Base-by-base conservation (phyloP, 2,113 vertebrate genomes). In the Charina bottae region DNA sequence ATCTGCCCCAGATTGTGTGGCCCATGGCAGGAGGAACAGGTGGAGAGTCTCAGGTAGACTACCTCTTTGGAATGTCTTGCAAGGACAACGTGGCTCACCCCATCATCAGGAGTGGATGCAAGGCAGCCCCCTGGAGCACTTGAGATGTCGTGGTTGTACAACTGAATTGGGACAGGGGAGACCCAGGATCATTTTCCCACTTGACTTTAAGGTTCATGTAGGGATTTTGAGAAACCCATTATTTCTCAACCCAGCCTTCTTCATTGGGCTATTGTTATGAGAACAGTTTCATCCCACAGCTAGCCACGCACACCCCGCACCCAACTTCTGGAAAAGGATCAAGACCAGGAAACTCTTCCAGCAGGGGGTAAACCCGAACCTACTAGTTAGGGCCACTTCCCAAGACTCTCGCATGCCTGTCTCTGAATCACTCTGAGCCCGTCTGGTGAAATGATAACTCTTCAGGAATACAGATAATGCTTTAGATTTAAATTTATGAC, bases 401-500 rank as follows among this genome's bases (percentile, higher is more conserved):
- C 10, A 83, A 72, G 15, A 85, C 24, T 60, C 6, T 90, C 3
- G 2, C 3, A 0, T 19, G 19, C 28, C 26, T 13, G 26, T 54
- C 2, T 1, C 19, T 0, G 5, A 49, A 56, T 68, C 72, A 83
- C 55, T 49, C 8, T 0, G 0, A 55, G 42, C 56, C 21, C 10
- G n/a, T 90, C 62, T 0, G 33, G 49, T 83, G 83, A 84, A 83
- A 84, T 2, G 88, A 87, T 90, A 91, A 24, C 83, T 93, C 62
- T 56, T 93, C 83, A 60, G 87, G 92, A 95, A 88, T 87, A 95
- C 95, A 96, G 93, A 95, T 90, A 95, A 59, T 94, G 93, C 94
- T 89, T 59, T 94, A 91, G 83, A 26, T 95, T 90, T 93, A 85
- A 94, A 83, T 93, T 96, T 89, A n/a, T 37, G 88, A 95, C 93